These are phyloP conservation scores for Mimachlamys varia DNA, from an alignment of 2,888 invertebrate genomes.

Conservation along the genomic window DNA sequence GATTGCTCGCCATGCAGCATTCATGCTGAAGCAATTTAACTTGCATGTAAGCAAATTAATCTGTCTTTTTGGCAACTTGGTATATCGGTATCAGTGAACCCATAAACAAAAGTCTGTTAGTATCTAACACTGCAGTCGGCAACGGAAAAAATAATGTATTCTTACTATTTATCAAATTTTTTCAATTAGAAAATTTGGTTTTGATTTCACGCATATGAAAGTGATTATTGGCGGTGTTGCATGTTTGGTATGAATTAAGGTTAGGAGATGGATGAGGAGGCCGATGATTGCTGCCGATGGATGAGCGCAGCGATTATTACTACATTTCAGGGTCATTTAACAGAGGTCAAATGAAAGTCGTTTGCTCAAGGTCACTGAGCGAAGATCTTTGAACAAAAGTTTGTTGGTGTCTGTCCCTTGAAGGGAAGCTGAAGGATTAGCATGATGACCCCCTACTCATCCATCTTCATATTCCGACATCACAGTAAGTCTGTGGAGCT, in stretches of 20 bases:
- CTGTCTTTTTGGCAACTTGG: not conserved
- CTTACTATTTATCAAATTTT: not conserved
- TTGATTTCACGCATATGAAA: not conserved
- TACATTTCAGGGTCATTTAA: not conserved
- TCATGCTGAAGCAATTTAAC: conserved; percentile 27
- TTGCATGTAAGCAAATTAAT: conserved; percentile 14
- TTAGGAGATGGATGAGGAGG: not conserved
- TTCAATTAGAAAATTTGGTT: not conserved
- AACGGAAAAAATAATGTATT: not conserved
- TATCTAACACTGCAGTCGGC: not conserved
- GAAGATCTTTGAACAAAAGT: not conserved
- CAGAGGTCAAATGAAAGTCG: not conserved
- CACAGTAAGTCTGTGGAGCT: not conserved
- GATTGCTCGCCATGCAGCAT: not conserved
- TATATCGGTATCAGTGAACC: not conserved
- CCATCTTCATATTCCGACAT: not conserved
- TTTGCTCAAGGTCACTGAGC: not conserved
- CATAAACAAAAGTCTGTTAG: not conserved
- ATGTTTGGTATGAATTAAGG: not conserved
- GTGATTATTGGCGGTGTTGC: not conserved
- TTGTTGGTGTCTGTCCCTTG: not conserved
- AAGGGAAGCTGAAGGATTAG: not conserved
- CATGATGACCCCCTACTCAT: not conserved
- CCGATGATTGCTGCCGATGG: not conserved
- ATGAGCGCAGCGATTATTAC: not conserved